Percentiles rank a stretch among this genome's conserved stretches.
phyloP scores from a whole-genome alignment of 2,797 vertebrate genomes.

The Loriculus beryllinus region DNA sequence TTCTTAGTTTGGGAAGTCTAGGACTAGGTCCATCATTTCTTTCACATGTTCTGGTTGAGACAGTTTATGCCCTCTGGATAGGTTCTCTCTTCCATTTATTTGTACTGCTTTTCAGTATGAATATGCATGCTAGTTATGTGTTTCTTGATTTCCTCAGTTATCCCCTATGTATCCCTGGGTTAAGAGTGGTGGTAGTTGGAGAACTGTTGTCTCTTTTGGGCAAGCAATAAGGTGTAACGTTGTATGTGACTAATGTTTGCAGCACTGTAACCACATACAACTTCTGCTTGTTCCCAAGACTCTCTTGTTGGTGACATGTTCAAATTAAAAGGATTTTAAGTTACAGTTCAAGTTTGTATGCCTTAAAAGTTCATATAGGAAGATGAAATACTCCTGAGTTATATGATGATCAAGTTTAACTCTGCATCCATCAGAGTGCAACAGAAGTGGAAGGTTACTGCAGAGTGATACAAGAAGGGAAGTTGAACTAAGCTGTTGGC shows the following conservation, averaged over 20 bases:
- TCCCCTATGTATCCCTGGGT: background rate
- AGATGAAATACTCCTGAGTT: background rate
- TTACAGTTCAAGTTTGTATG: background rate
- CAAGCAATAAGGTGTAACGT: accelerated
- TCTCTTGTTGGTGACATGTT: background rate
- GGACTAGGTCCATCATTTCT: background rate
- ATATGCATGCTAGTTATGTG: accelerated
- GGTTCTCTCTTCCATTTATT: background rate
- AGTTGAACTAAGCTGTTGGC: background rate
- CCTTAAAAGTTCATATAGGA: background rate
- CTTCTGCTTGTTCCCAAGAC: background rate
- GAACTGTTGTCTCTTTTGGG: background rate
- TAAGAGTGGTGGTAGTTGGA: background rate
- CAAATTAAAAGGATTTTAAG: background rate
- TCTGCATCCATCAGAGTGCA: accelerated
- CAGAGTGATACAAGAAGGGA: background rate
- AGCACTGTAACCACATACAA: background rate
- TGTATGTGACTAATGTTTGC: background rate
- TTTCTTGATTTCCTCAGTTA: background rate
- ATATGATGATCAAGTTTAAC: background rate
- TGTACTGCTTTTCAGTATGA: background rate
- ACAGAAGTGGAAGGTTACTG: background rate
- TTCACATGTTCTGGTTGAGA: background rate
- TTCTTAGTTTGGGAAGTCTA: background rate
- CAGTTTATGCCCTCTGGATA: background rate